Percentiles rank a stretch among this genome's conserved stretches.
Conservation (phyloP, 2,797 vertebrate genomes). For the Pseudomugil gertrudae region DNA sequence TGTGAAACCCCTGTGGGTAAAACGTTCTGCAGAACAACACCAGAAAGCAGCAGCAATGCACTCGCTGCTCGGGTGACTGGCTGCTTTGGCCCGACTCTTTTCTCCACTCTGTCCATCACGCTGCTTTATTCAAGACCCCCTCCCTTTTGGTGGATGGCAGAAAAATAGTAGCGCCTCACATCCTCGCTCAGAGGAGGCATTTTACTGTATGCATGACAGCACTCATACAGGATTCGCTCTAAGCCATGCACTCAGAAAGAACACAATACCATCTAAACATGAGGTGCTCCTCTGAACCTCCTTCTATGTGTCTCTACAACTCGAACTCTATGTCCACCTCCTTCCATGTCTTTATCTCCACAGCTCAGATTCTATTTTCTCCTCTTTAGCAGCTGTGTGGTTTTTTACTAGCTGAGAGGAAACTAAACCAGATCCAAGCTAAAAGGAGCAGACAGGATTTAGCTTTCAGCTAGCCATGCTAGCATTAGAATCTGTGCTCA, state of each 20-base stretch:
- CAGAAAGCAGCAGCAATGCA: slow-evolving; percentile 64
- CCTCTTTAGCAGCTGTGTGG: no score
- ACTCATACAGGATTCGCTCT: slow-evolving; percentile 54
- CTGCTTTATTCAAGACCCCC: slow-evolving; percentile 48
- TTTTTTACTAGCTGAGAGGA: no score
- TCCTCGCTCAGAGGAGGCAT: slow-evolving; percentile 15
- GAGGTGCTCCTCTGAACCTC: slow-evolving; percentile 27
- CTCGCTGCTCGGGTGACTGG: slow-evolving; percentile 52
- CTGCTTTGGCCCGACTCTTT: slow-evolving; percentile 18
- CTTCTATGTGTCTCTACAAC: slow-evolving; percentile 31
- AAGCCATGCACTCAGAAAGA: slow-evolving; percentile 55
- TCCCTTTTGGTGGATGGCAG: slow-evolving; percentile 9
- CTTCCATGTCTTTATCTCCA: no score
- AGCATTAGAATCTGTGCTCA: no score
- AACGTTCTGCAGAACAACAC: slow-evolving; percentile 53
- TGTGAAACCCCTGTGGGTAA: slow-evolving; percentile 47
- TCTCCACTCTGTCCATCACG: slow-evolving; percentile 52
- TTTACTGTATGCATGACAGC: slow-evolving; percentile 69
- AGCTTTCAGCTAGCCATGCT: no score
- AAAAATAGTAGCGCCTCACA: slow-evolving; percentile 48
- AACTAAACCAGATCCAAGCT: no score
- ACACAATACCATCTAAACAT: slow-evolving; percentile 38
- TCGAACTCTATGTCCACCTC: slow-evolving; percentile 2
- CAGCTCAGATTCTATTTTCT: no score
- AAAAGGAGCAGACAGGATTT: no score